Base-by-base conservation (phyloP, 2,113 vertebrate species). In the Baryphthengus martii region DNA sequence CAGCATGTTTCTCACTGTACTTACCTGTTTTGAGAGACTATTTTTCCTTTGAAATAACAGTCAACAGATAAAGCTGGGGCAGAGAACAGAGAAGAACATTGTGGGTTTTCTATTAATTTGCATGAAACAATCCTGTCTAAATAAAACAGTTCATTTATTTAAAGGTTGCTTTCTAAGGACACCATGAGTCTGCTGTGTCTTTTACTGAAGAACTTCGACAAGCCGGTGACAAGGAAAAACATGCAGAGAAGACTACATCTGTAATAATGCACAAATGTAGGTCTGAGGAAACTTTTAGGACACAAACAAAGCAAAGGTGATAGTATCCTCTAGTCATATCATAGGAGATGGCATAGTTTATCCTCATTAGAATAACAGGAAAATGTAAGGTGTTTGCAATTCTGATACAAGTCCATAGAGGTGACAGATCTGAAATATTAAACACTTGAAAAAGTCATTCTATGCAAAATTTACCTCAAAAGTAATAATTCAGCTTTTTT, bases 151-250 rank as follows among this genome's bases (percentile, higher is more conserved):
- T 62, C 1, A 15, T 65, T 75, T 87, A 65, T 70, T 76, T 82
- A 17, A 53, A 45, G 25, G 33, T 29, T 53, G 10, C 11, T 3
- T 62, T 87, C 33, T 62, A 53, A 16, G 23, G 16, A 82, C 21
- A 50, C 5, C 3, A 23, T 58, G 17, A 67, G 4, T 14, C 13
- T 72, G 19, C 3, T 0, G 0, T 24, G 13, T 33, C 47, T 93
- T 90, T 63, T 83, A 23, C 15, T 31, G 26, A 13, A 74, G 42
- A 83, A 53, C 5, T 90, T 80, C 39, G 8, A 35, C 13, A 53
- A 76, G 7, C 26, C 77, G 74, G 45, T 24, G n/a, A 37, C 17
- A 52, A 39, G 18, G 67, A 52, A 39, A 72, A 88, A 8, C 2
- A 7, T 11, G 68, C 39, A 47, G 40, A 71, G 58, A 61, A 82